phyloP scores from a whole-genome alignment of 2,888 invertebrate genomes.

The Coenonympha glycerion region DNA sequence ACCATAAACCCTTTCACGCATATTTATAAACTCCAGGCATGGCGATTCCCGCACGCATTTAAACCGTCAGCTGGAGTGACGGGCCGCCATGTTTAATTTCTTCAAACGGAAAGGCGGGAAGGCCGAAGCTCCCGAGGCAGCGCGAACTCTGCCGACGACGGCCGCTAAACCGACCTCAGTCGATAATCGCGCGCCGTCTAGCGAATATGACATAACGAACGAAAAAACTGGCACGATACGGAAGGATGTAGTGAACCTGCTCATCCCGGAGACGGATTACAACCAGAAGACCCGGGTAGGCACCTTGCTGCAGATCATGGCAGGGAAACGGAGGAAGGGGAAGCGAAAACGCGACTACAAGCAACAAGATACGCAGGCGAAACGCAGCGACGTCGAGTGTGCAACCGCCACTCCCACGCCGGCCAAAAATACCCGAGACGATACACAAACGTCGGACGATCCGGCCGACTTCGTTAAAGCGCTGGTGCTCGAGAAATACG shows the following conservation, averaged over 20 bases:
- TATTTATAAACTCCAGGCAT: conserved; percentile 26
- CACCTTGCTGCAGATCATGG: conserved; percentile 66
- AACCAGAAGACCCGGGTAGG: conserved; percentile 61
- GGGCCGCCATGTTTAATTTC: conserved; percentile 64
- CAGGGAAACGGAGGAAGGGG: conserved; percentile 55
- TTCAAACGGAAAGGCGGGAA: conserved; percentile 69
- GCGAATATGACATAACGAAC: conserved; percentile 50
- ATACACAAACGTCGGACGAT: conserved; percentile 39
- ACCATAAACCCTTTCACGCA: conserved; percentile 14
- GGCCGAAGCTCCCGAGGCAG: conserved; percentile 39
- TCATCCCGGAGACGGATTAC: conserved; percentile 62
- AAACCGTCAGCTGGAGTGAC: conserved; percentile 37
- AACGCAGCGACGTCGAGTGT: conserved; percentile 29
- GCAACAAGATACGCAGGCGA: conserved; percentile 33
- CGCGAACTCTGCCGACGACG: conserved; percentile 44
- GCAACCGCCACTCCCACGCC: conserved; percentile 38
- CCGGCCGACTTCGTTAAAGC: conserved; percentile 65
- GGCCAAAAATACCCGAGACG: conserved; percentile 55
- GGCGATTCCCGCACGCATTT: conserved; percentile 43
- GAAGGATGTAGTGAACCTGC: conserved; percentile 69
- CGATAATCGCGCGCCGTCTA: conserved; percentile 48
- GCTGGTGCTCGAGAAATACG: conserved; percentile 67
- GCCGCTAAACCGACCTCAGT: conserved; percentile 44
- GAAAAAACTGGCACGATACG: conserved; percentile 42
- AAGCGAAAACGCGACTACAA: conserved; percentile 54